Percentiles rank a stretch among this genome's conserved stretches.
Evolutionary conservation across 1,140 invertebrate species (phyloP).

Genomic region (Pogonus chalceus): DNA sequence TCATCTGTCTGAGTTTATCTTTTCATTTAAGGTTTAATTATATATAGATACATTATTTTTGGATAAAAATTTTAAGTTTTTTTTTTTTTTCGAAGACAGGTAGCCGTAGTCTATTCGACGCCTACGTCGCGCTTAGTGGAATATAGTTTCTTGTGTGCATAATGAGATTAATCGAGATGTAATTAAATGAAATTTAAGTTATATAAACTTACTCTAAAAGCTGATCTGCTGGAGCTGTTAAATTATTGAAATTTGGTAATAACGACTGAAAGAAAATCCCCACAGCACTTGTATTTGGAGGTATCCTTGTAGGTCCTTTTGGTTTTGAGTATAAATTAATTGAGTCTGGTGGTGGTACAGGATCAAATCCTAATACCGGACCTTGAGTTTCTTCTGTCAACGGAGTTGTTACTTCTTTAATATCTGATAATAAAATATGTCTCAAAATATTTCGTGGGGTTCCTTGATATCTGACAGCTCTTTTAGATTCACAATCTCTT

Average conservation of each 20-base stretch:
- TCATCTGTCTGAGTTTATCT: too few species aligned
- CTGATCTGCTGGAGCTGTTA: constrained; percentile 10
- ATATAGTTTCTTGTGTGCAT: too few species aligned
- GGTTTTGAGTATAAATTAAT: constrained; percentile 59
- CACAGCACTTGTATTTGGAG: constrained; percentile 32
- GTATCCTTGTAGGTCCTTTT: constrained; percentile 30
- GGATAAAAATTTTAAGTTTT: too few species aligned
- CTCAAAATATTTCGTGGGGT: constrained; percentile 64
- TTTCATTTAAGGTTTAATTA: too few species aligned
- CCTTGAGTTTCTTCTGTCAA: constrained; percentile 41
- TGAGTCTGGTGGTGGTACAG: constrained; percentile 66
- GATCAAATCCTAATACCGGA: constrained; percentile 70
- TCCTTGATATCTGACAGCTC: constrained; percentile 50
- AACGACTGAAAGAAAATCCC: constrained; percentile 56
- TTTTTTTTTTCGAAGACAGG: too few species aligned
- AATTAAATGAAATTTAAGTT: too few species aligned
- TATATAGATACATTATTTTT: too few species aligned
- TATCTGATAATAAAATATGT: constrained; percentile 72
- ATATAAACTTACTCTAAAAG: neutral
- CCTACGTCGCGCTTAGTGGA: too few species aligned
- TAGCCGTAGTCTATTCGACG: too few species aligned
- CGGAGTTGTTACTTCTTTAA: constrained; percentile 55
- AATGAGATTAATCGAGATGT: too few species aligned
- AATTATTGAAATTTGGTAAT: constrained; percentile 47
- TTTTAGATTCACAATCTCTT: constrained; percentile 50